Percentiles rank a stretch among this genome's conserved stretches.
Evolutionary conservation across 1,140 invertebrate genomes (phyloP).

Genomic region (Heliothis subflexa): DNA sequence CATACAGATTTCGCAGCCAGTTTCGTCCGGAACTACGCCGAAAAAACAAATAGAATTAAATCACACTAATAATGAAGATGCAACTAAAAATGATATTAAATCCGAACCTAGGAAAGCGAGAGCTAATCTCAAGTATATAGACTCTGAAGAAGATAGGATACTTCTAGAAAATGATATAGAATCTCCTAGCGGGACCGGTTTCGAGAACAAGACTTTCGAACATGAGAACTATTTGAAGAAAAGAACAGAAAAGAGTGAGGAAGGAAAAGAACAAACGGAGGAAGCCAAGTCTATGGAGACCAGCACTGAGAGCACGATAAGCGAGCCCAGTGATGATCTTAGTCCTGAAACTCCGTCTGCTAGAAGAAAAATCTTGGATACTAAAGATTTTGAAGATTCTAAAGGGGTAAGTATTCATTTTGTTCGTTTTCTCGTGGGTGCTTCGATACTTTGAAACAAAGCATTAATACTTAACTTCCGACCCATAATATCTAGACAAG

Average conservation of each 20-base stretch:
- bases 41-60: slow-evolving; percentile 63
- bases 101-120: slow-evolving; percentile 59
- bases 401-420: slow-evolving; percentile 78
- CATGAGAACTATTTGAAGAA: slow-evolving; percentile 84
- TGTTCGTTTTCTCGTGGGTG: neutral
- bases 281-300: slow-evolving; percentile 79
- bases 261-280: slow-evolving; percentile 65
- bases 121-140: slow-evolving; percentile 74
- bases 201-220: slow-evolving; percentile 86
- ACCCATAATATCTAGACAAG: too few relatives aligned
- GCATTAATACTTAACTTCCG: too few relatives aligned
- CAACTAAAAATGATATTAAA: slow-evolving; percentile 48
- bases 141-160: slow-evolving; percentile 70
- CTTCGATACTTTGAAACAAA: slow-evolving; percentile 9
- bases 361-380: slow-evolving; percentile 69
- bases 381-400: slow-evolving; percentile 75
- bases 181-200: slow-evolving; percentile 80
- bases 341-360: slow-evolving; percentile 77
- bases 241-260: slow-evolving; percentile 70
- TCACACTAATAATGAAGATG: slow-evolving; percentile 55
- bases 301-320: slow-evolving; percentile 79
- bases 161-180: slow-evolving; percentile 76
- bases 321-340: slow-evolving; percentile 76
- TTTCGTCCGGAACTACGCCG: slow-evolving; percentile 67
- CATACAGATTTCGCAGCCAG: slow-evolving; percentile 85